A percentile compares a stretch with the other conserved stretches of the same genome.
These are phyloP conservation scores for Lepidurus apus DNA, from an alignment of 1,140 invertebrate species.

Conservation along the genomic window DNA sequence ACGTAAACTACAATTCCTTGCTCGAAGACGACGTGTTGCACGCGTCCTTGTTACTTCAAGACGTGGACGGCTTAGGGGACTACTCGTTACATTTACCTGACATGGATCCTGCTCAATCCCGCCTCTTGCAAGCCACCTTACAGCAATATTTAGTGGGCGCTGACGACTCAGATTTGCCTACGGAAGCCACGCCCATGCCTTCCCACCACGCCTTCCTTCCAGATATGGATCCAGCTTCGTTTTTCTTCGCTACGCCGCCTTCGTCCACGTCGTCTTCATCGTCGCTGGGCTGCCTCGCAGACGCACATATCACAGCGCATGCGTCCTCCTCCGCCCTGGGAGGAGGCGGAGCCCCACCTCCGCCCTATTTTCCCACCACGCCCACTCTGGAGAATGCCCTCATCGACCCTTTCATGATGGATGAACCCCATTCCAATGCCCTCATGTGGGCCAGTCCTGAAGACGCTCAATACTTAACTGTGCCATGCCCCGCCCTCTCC, in stretches of 20 bases:
- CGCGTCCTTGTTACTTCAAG: neutral
- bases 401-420: constrained; percentile 18
- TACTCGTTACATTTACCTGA: constrained; percentile 2
- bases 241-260: neutral
- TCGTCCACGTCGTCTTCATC: neutral
- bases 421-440: constrained; percentile 21
- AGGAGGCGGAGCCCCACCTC: neutral
- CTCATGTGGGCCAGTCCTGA: constrained; percentile 17
- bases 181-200: constrained; percentile 6
- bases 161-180: neutral
- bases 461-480: constrained; percentile 15
- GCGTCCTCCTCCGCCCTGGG: neutral
- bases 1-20: neutral
- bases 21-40: constrained; percentile 20
- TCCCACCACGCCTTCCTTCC: constrained; percentile 16
- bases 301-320: constrained; percentile 6
- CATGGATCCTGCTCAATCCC: constrained; percentile 20
- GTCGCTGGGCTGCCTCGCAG: constrained; percentile 2
- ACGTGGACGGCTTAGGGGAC: neutral
- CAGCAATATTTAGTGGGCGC: constrained; percentile 10
- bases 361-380: constrained; percentile 1
- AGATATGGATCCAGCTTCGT: constrained; percentile 18
- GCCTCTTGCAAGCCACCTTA: constrained; percentile 9
- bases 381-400: constrained; percentile 5
- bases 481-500: constrained; percentile 1